Evolutionary conservation across 1,140 invertebrate genomes (phyloP).

Genomic region (Drosophila novamexicana): DNA sequence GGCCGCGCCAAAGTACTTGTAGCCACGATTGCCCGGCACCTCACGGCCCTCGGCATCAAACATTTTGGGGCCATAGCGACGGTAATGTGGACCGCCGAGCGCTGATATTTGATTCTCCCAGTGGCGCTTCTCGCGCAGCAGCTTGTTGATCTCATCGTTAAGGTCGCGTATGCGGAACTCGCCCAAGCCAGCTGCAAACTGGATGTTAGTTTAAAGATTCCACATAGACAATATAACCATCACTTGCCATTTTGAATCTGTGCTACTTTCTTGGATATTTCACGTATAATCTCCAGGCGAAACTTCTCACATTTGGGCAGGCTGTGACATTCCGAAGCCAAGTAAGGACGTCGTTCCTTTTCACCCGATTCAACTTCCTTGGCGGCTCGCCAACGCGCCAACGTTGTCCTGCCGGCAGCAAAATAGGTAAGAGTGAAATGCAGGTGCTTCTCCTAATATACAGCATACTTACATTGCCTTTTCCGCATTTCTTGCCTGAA

Average conservation of each 20-base stretch:
- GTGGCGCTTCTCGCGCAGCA: conserved; percentile 96
- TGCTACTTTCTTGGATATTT: conserved; percentile 99
- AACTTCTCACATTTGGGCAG: conserved; percentile 97
- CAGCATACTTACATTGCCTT: conserved; percentile 91
- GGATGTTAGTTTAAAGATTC: neutral
- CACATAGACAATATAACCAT: neutral
- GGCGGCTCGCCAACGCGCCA: conserved; percentile 97
- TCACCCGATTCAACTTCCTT: conserved; percentile 93
- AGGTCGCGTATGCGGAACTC: conserved; percentile 99
- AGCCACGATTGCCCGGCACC: conserved; percentile 98
- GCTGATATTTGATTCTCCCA: conserved; percentile 99
- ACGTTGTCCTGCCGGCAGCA: conserved; percentile 91
- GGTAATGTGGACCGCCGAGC: conserved; percentile 97
- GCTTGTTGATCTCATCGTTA: conserved; percentile 99
- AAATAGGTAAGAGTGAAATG: neutral
- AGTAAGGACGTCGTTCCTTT: conserved; percentile 94
- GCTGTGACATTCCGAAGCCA: conserved; percentile 97
- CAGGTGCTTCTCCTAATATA: too few relatives aligned
- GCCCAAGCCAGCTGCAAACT: conserved; percentile 94
- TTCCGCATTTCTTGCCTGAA: conserved; percentile 91
- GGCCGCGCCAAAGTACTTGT: conserved; percentile 99
- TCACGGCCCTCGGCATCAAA: conserved; percentile 98
- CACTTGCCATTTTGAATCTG: conserved; percentile 97
- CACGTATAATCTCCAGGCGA: conserved; percentile 97
- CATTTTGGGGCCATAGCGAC: conserved; percentile 95